These are phyloP conservation scores for Gymnothorax reevesii DNA, from an alignment of 2,797 vertebrate genomes.

Conservation along the genomic window DNA sequence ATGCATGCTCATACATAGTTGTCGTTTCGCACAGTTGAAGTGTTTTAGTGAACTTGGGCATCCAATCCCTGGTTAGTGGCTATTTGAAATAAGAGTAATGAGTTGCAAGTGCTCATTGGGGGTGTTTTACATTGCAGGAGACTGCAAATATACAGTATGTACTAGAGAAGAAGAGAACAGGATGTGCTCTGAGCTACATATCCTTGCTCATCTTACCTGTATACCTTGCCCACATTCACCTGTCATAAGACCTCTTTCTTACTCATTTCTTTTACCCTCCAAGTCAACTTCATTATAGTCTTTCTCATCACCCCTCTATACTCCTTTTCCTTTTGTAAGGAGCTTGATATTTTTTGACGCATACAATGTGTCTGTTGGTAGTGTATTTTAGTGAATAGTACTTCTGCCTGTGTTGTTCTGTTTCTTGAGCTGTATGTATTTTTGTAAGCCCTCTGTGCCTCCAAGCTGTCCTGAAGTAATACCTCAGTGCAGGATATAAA, in stretches of 20 bases:
- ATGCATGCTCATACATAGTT: background rate
- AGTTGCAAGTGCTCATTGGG: no score
- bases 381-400: background rate
- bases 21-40: background rate
- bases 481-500: background rate
- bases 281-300: background rate
- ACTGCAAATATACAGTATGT: background rate
- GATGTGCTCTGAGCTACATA: background rate
- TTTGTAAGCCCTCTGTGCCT: background rate
- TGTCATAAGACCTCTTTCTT: background rate
- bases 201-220: background rate
- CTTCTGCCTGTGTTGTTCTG: background rate
- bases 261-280: background rate
- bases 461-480: background rate
- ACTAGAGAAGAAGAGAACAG: background rate
- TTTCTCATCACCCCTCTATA: background rate
- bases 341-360: background rate
- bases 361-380: background rate
- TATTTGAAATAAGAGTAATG: background rate
- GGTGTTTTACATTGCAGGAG: background rate
- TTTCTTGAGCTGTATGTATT: background rate
- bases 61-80: background rate
- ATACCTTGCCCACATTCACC: background rate
- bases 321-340: background rate
- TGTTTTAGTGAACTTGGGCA: background rate